Conservation (phyloP, 2,113 vertebrate species). For the Tyrannus savana region DNA sequence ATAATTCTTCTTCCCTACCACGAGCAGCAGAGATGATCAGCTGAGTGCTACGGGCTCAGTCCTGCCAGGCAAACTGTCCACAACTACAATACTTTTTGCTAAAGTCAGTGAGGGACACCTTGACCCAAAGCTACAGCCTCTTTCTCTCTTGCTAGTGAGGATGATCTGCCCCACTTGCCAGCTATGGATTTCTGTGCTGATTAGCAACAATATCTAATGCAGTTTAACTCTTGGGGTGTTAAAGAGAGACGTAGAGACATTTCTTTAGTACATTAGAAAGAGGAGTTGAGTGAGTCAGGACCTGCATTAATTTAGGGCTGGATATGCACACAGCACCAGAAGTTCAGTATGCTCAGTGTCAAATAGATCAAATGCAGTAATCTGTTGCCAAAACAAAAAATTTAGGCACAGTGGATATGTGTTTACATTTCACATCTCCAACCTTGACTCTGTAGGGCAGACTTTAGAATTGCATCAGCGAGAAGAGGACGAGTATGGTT, state of each 20-base stretch:
- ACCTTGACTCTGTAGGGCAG: not conserved
- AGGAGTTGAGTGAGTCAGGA: not conserved
- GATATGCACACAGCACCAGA: rapidly evolving
- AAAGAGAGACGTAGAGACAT: not conserved
- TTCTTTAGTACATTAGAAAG: not conserved
- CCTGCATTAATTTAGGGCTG: not conserved
- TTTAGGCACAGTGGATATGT: not conserved
- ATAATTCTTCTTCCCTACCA: not conserved
- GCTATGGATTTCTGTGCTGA: not conserved
- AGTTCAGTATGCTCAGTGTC: not conserved
- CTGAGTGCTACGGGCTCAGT: not conserved
- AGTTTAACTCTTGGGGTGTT: not conserved
- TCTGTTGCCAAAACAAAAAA: not conserved
- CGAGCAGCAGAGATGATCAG: not conserved
- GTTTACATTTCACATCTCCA: not conserved
- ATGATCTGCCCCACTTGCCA: not conserved
- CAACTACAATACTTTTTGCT: not conserved
- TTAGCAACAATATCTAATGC: not conserved
- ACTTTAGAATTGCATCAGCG: not conserved
- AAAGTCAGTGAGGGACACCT: not conserved
- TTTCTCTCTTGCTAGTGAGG: not conserved
- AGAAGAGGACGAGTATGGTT: not conserved
- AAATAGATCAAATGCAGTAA: not conserved
- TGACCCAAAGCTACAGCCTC: not conserved
- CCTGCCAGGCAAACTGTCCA: not conserved